Base-by-base conservation (phyloP, 1,140 invertebrate genomes). In the Zaprionus ornatus region DNA sequence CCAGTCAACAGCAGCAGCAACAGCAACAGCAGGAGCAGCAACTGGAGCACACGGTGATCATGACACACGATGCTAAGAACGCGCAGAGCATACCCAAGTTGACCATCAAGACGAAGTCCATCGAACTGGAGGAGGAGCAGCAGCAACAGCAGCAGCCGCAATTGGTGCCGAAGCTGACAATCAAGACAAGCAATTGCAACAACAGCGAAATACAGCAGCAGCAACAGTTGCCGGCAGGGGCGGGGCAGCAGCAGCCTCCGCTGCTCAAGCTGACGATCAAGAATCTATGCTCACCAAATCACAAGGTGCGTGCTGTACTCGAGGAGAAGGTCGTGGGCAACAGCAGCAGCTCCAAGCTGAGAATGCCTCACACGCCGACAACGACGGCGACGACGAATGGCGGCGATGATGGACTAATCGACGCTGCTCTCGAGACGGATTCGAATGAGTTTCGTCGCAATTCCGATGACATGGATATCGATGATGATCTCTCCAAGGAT, bases 391-490 rank as follows among this genome's bases (percentile, higher is more conserved):
- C 40, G 15, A 76, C 85, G 5, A 91, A 90, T 66, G 87, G 82
- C 40, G 79, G 74, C 27, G 91, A 92, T 45, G 64, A 87, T 50
- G 19, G 45, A 23, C 19, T 50, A 13, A 13, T 13, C 19, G 19
- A 50, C 4, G 45, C 9, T 19, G 45, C 9, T 23, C 19, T 21
- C 19, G 45, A 50, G 10, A 2, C 45, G 2, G 45, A 50, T 3
- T 19, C 17, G 19, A 50, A 90, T 37, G 86, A 85, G 17, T 54
- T 52, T 21, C 86, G 90, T 15, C 80, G 88, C 32, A 87, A 91
- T 68, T 92, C 91, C 1, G 91, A 92, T 54, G 91, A 92, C 68
- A 92, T 92, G 91, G 91, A 92, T n/a, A 92, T 92, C 19, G 91
- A 92, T 65, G 88, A 91, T 72, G 73, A 80, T 29, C 48, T 92